Evolutionary conservation across 1,140 invertebrate genomes (phyloP).

Genomic region (Nomia melanderi): DNA sequence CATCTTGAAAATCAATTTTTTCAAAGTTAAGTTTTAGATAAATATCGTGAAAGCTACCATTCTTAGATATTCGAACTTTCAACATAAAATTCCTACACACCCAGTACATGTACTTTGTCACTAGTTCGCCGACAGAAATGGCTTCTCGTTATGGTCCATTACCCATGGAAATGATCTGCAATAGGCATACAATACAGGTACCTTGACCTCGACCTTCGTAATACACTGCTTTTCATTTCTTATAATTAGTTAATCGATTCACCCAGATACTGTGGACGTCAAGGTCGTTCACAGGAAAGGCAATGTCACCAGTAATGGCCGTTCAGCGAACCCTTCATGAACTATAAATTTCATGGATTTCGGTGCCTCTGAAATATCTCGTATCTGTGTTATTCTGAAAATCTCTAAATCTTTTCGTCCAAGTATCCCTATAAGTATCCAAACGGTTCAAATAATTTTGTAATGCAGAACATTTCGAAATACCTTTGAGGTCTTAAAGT

Average conservation of each 20-base stretch:
- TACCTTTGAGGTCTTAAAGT: no score
- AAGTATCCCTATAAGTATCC: no score
- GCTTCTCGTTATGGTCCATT: conserved; percentile 43
- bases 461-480: no score
- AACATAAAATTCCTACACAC: not conserved
- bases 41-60: no score
- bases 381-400: not conserved
- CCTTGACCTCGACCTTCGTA: conserved; percentile 45
- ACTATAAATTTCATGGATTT: not conserved
- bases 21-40: no score
- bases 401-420: not conserved
- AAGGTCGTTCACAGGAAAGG: conserved; percentile 41
- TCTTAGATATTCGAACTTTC: no score
- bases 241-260: conserved; percentile 50
- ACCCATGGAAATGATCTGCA: conserved; percentile 44
- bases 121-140: conserved; percentile 14
- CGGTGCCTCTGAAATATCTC: not conserved
- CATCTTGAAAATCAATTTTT: no score
- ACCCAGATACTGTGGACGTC: conserved; percentile 30
- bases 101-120: not conserved
- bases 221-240: conserved; percentile 36
- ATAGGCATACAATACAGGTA: conserved; percentile 42
- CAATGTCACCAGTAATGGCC: conserved; percentile 6
- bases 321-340: not conserved
- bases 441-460: no score